Base-by-base conservation (phyloP, 2,888 invertebrate species). In the Laspeyria flexula region DNA sequence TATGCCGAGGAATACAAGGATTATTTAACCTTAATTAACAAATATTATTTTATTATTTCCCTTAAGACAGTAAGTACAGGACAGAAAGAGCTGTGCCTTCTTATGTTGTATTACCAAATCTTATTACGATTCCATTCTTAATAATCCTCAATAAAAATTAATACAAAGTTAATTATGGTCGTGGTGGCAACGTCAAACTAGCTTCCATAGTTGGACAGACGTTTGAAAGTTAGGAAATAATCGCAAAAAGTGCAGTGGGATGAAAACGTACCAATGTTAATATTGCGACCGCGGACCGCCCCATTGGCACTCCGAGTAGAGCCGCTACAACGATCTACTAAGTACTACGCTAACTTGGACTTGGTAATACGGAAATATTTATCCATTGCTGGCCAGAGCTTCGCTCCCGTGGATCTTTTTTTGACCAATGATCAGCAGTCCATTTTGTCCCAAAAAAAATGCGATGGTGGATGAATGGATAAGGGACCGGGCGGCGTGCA, bases 221-320 rank as follows among this genome's bases (percentile, higher is more conserved):
- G 50, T 79, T 77, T 69, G 60, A 75, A 73, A 75, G 83, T 81
- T 81, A 74, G 75, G 70, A 72, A 75, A 79, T 79, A 79, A 80
- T 79, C 65, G 71, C 71, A 75, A 81, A 84, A 83, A 79, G 75
- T 67, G 67, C 73, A 65, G 65, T 60, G 66, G 60, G 65, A 77
- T 81, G 77, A 78, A 75, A 84, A 77, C 69, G 79, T 82, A 82
- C 86, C 78, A 88, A 86, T 88, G 89, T 90, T 88, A 88, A 88
- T 90, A 89, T 87, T 81, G 87, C 85, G 78, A 82, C 85, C 81
- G 73, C 81, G 82, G 73, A 69, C 70, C 83, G 83, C 83, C 79
- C 79, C 79, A 78, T 77, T 77, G 81, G 75, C 77, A 82, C 86
- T 83, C 72, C 75, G 79, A 77, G 74, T 75, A 56, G 69, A 64